phyloP scores from a whole-genome alignment of 2,113 vertebrate genomes.

The Nerophis lumbriciformis region DNA sequence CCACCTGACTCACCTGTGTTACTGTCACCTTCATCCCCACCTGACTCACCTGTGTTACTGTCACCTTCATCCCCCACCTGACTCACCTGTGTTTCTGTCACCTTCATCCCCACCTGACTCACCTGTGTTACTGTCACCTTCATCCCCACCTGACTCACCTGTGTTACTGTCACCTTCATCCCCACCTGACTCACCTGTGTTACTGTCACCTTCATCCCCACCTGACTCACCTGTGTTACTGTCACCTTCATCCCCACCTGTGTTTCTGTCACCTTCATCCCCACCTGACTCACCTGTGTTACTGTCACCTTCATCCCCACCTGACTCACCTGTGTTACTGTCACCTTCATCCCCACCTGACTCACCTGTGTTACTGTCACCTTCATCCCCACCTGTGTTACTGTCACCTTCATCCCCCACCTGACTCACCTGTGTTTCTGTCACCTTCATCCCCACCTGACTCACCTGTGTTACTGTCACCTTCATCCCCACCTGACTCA shows the following conservation, averaged over 20 bases:
- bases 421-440: too few species aligned
- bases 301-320: neutral
- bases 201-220: too few species aligned
- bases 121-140: too few species aligned
- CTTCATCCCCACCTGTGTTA: neutral
- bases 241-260: neutral
- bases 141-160: neutral
- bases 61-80: too few species aligned
- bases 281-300: neutral
- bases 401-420: too few species aligned
- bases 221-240: neutral
- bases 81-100: neutral
- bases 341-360: too few species aligned
- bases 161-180: too few species aligned
- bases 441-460: too few species aligned
- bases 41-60: neutral
- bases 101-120: neutral
- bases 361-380: neutral
- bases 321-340: neutral
- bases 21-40: too few species aligned
- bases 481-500: too few species aligned
- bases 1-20: neutral
- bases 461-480: too few species aligned
- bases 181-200: neutral
- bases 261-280: too few species aligned